These are phyloP conservation scores for Zygogramma bicolorata DNA, from an alignment of 2,888 invertebrate species.

Conservation along the genomic window DNA sequence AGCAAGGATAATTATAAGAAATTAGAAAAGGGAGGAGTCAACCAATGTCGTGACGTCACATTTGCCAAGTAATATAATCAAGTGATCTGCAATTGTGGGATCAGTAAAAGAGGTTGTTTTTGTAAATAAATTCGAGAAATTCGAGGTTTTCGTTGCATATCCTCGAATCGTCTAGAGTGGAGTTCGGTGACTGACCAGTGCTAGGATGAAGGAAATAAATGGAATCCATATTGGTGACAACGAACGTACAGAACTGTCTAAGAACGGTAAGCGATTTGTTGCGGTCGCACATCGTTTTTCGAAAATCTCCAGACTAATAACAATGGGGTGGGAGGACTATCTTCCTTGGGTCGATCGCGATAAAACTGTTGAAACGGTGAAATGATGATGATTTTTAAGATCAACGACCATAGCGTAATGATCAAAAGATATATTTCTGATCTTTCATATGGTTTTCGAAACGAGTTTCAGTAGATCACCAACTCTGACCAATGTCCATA, in stretches of 20 bases:
- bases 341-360: no score
- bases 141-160: neutral
- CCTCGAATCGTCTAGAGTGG: neutral
- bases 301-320: no score
- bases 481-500: no score
- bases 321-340: no score
- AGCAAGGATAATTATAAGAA: conserved; percentile 56
- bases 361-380: no score
- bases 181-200: neutral
- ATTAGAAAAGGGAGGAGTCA: conserved; percentile 59
- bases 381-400: no score
- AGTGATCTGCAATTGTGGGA: conserved; percentile 48
- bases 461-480: no score
- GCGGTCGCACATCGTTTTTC: no score
- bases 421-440: no score
- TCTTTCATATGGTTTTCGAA: no score
- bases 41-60: conserved; percentile 60
- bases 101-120: conserved; percentile 44
- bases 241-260: conserved; percentile 32
- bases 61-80: conserved; percentile 56
- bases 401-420: no score
- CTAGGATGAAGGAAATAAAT: conserved; percentile 38
- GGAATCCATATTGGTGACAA: conserved; percentile 34
- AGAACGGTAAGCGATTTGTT: conserved; percentile 36
- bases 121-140: conserved; percentile 9